These are phyloP conservation scores for Symphodus melops DNA, from an alignment of 2,113 vertebrate species.

Conservation along the genomic window DNA sequence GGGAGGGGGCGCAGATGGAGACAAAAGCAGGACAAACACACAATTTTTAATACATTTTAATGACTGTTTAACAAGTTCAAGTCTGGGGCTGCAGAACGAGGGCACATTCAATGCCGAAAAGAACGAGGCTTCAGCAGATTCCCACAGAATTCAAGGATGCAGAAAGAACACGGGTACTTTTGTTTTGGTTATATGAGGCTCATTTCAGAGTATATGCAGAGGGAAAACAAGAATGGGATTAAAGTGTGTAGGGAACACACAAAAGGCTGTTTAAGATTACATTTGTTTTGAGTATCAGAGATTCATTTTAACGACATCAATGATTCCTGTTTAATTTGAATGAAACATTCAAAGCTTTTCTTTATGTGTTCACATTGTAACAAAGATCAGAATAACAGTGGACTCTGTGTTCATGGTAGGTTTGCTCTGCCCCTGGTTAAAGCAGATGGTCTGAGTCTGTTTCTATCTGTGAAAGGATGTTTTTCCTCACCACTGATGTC, in stretches of 20 bases:
- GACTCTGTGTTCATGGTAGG: background rate
- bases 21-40: slow-evolving; percentile 72
- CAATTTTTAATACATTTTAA: slow-evolving; percentile 78
- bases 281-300: slow-evolving; percentile 28
- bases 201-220: slow-evolving; percentile 44
- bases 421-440: background rate
- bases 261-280: slow-evolving; percentile 47
- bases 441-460: background rate
- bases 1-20: slow-evolving; percentile 30
- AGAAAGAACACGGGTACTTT: slow-evolving; percentile 48
- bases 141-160: slow-evolving; percentile 58
- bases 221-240: slow-evolving; percentile 58
- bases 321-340: slow-evolving; percentile 7
- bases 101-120: slow-evolving; percentile 49
- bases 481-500: background rate
- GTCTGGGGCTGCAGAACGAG: slow-evolving; percentile 40
- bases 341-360: background rate
- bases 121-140: slow-evolving; percentile 43
- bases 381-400: slow-evolving; percentile 5
- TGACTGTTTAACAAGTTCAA: slow-evolving; percentile 71
- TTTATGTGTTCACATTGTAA: background rate
- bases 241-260: slow-evolving; percentile 51
- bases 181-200: slow-evolving; percentile 53
- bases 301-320: slow-evolving; percentile 34
- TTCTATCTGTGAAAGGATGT: background rate